Conservation (phyloP, 2,113 vertebrate species). For the Anolis sagrei region DNA sequence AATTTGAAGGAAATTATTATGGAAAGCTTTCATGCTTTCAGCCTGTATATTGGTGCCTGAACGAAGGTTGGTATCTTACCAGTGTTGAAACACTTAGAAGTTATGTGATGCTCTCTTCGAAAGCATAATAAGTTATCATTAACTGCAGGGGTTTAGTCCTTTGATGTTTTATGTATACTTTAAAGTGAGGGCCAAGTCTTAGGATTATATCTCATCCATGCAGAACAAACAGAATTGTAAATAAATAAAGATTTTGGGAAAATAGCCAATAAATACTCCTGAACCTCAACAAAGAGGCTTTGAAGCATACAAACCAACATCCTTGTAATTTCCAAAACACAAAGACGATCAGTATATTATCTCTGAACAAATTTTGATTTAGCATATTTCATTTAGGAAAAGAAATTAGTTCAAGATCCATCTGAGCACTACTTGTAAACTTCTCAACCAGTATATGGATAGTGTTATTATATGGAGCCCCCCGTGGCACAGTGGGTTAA, state of each 20-base stretch:
- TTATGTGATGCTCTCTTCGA: conserved; percentile 7
- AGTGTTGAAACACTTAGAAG: neutral
- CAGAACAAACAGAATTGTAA: conserved; percentile 46
- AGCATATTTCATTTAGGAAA: neutral
- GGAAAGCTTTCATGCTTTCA: neutral
- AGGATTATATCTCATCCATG: neutral
- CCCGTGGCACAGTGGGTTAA: too few relatives aligned
- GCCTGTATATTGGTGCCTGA: neutral
- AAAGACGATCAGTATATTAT: neutral
- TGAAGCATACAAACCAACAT: conserved; percentile 33
- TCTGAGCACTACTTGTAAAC: neutral
- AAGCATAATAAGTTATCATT: neutral
- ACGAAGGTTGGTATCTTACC: neutral
- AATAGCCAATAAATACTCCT: conserved; percentile 35
- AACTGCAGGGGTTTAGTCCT: neutral
- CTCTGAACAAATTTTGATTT: neutral
- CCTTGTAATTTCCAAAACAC: conserved; percentile 36
- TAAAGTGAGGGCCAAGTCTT: conserved; percentile 39
- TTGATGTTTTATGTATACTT: conserved; percentile 7
- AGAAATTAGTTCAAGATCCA: neutral
- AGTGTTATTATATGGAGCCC: neutral
- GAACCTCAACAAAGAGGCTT: neutral
- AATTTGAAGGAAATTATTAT: conserved; percentile 15
- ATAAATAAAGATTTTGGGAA: conserved; percentile 47
- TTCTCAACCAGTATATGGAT: neutral